phyloP scores from a whole-genome alignment of 2,113 vertebrate species.

The Anas platyrhynchos region DNA sequence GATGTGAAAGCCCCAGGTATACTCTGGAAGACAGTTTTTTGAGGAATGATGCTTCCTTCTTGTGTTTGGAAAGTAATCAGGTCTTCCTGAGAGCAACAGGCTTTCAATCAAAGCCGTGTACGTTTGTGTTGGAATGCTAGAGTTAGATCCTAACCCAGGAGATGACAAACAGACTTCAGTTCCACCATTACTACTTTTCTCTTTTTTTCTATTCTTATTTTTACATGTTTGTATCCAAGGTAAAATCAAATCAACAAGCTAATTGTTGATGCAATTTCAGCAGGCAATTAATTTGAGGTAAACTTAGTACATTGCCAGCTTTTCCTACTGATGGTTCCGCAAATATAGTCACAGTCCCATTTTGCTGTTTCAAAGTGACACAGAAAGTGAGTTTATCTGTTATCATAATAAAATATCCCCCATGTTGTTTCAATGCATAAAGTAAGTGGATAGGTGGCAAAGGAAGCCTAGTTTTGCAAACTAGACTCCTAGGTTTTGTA shows the following conservation, averaged over 20 bases:
- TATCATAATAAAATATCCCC: not conserved
- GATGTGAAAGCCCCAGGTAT: slow-evolving; percentile 21
- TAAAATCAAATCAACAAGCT: not conserved
- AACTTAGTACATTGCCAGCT: not conserved
- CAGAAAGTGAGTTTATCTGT: not conserved
- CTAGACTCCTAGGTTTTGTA: slow-evolving; percentile 55
- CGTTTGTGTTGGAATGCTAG: not conserved
- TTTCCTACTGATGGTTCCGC: not conserved
- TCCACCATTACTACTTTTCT: not conserved
- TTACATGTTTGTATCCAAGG: not conserved
- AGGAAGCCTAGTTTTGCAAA: slow-evolving; percentile 39
- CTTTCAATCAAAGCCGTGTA: slow-evolving; percentile 16
- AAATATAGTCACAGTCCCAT: not conserved
- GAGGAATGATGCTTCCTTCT: slow-evolving; percentile 30
- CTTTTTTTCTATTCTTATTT: not conserved
- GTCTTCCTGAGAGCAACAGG: slow-evolving; percentile 15
- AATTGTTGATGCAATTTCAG: slow-evolving; percentile 15
- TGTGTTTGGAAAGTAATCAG: slow-evolving; percentile 37
- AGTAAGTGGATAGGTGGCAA: not conserved
- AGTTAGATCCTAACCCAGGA: not conserved
- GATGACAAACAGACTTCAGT: not conserved
- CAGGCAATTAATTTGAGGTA: not conserved
- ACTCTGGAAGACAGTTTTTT: slow-evolving; percentile 14
- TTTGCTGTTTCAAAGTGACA: not conserved
- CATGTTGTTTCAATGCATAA: not conserved